Evolutionary conservation across 2,888 invertebrate species (phyloP), one percentile per base, ranked within the genome.

Genomic region (Nymphalis urticae): DNA sequence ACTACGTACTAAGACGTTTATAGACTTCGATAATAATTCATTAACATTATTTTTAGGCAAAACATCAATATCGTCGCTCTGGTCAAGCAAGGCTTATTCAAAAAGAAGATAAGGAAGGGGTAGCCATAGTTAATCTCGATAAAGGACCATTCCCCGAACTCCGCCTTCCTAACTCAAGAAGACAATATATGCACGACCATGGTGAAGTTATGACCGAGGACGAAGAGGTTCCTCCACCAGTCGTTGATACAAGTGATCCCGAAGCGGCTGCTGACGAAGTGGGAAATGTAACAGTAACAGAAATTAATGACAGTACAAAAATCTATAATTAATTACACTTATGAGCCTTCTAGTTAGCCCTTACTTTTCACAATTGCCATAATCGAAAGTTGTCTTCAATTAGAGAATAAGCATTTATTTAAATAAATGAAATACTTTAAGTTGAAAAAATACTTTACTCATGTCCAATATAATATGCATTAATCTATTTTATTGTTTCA

Each of bases 181-280:
- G 86, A 10, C 89, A 88, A 79, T 87, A 87, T 78, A 86, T 85
- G 84, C 75, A 72, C 19, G 75, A 70, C 48, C 54, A 65, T 6
- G 71, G 66, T 1, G 27, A 68, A 10, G 32, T 66, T 1, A 56
- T 48, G 10, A 36, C 51, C 13, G 73, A 70, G 4, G 63, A 71
- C 6, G 71, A 71, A 2, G 76, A 73, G 36, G 62, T 59, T 21
- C 75, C 51, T 5, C 73, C 70, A 3, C 74, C 73, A 2, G 51
- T 61, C 1, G 64, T 70, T 7, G 27, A 56, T 9, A 48, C 59
- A 5, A 42, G 32, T 24, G 62, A 59, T 0, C 60, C 62, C 0
- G 66, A 65, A 9, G 69, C 64, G 4, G 65, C 53, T 1, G 62
- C 51, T 13, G 58, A 36, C 5, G 67, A 62, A 8, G 19, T 42